These are phyloP conservation scores for Leptobrachium ailaonicum DNA, from an alignment of 2,113 vertebrate species.

Conservation along the genomic window DNA sequence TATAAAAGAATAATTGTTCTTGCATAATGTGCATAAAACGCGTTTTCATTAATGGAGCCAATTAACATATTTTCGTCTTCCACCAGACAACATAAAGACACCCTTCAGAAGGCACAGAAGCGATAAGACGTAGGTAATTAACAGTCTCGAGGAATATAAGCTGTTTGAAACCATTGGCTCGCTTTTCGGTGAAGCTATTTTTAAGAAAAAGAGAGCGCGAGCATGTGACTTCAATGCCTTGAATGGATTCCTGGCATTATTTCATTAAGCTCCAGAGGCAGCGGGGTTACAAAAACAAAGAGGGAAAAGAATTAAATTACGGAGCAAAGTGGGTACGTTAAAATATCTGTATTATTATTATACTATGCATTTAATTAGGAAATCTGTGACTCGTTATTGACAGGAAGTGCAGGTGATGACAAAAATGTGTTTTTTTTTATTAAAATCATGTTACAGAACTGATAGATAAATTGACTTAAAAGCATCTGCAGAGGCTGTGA, in stretches of 20 bases:
- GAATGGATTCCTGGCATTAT: neutral
- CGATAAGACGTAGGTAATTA: constrained; percentile 35
- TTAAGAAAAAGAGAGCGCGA: neutral
- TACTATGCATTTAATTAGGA: too few species aligned
- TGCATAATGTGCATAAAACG: neutral
- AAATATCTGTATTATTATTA: too few species aligned
- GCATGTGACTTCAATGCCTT: constrained; percentile 15
- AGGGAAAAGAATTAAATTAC: neutral
- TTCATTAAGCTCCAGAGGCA: neutral
- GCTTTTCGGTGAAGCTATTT: constrained; percentile 25
- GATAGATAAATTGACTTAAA: too few species aligned
- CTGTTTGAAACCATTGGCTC: neutral
- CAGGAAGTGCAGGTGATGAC: too few species aligned
- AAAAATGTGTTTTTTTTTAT: too few species aligned
- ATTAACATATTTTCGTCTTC: constrained; percentile 42
- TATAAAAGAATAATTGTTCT: constrained; percentile 36
- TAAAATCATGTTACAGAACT: too few species aligned
- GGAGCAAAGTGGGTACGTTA: too few species aligned
- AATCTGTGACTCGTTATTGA: too few species aligned
- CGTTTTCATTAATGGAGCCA: constrained; percentile 5
- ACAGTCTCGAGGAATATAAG: neutral
- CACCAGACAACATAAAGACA: constrained; percentile 22
- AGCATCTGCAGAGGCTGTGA: too few species aligned
- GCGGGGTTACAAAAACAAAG: too few species aligned
- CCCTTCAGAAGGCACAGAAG: constrained; percentile 15